Base-by-base conservation (phyloP, 2,113 vertebrate genomes). In the Cyprinodon brontotheroides region DNA sequence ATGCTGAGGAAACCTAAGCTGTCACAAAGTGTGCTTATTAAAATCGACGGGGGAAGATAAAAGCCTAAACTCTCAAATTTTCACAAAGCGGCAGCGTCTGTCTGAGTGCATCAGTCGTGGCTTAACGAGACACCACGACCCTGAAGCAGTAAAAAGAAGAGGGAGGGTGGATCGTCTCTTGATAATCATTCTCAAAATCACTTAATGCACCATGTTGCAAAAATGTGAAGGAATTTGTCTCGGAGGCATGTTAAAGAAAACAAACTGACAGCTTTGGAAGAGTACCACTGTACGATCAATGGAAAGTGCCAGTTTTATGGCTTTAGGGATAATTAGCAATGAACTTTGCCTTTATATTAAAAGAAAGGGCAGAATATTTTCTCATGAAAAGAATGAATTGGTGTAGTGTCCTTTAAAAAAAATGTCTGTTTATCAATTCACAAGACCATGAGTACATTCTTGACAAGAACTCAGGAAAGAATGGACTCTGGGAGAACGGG, bases 11-110 rank as follows among this genome's bases (percentile, higher is more conserved):
- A 92, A 92, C 89, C 89, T 82, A 89, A 92, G 89, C 90, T 90
- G 90, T 92, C 90, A 83, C 92, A 92, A 88, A 92, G 89, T 93
- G 89, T 89, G 85, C 88, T 90, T 92, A 89, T 91, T 93, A 91
- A 91, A 92, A 90, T 65, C 77, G 83, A 82, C 72, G 65, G 68
- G 65, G 67, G 62, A 62, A 69, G 89, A 87, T 92, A 86, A 90
- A 87, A 91, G 86, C 84, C 86, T 66, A 75, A 84, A 86, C 74
- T 80, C 50, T 68, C 74, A 20, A 13, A 53, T 69, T 80, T 89
- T 86, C 72, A 79, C 74, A 22, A 83, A 86, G 81, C 77, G 70
- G 74, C 70, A 1, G 75, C 79, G 85, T 90, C 92, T 91, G 89
- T 87, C 87, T 93, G 80, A 86, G 82, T 87, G 81, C 86, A 85